Base-by-base conservation (phyloP, 2,888 invertebrate genomes). In the Apodemia zela region DNA sequence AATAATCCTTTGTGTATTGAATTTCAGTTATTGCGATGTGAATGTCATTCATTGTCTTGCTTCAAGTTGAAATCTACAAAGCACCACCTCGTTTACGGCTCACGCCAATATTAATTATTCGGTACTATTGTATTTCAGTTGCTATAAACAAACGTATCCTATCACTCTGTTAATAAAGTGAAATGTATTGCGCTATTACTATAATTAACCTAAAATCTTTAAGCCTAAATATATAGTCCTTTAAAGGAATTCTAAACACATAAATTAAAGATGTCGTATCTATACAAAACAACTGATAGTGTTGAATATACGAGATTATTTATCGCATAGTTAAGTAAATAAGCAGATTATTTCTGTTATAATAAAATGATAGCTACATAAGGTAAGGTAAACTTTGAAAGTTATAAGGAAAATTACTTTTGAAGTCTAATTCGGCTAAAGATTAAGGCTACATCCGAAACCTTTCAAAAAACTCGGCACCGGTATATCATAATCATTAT, bases 61-160 rank as follows among this genome's bases (percentile, higher is more conserved):
- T 47, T 47, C n/a, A 47, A 47, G 11, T 38, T 10, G 47, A 47
- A 47, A 47, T 47, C 47, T 47, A n/a, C 47, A 47, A 47, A 47
- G 47, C 47, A 47, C 47, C 17, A 17, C 17, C 47, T 17, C 47
- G 47, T 8, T 47, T 47, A 17, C 47, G n/a, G 17, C 17, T 17
- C 17, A 17, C 47, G 11, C n/a, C 17, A 17, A 59, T 38, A 59
- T 59, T 59, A 38, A 59, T 59, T 59, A 59, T 59, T 59, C 18
- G 42, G n/a, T 59, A 35, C 42, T 29, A 59, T 59, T 42, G 59
- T 59, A 17, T 42, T 38, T 59, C 42, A 47, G 17, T 47, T 17
- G 7, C 47, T 47, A 17, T 17, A 6, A 17, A 47, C 47, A 38
- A 38, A 6, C 6, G 2, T 47, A 47, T 47, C 17, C 10, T 17